Evolutionary conservation across 1,140 invertebrate genomes (phyloP).

Genomic region (Drosophila teissieri): DNA sequence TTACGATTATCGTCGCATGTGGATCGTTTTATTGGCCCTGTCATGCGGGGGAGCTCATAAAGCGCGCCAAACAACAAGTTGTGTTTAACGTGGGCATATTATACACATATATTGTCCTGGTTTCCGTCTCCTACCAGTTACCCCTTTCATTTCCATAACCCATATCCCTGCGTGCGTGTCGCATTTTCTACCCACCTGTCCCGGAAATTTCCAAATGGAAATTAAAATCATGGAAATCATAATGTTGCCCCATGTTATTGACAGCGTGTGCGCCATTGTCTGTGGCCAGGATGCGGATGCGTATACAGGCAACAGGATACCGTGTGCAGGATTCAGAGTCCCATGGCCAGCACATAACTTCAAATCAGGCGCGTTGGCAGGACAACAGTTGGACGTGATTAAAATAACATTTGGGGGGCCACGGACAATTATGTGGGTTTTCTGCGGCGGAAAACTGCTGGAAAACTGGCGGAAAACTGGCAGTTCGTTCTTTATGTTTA

Average conservation of each 20-base stretch:
- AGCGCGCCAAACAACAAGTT: constrained; percentile 19
- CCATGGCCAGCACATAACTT: constrained; percentile 59
- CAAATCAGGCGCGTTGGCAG: constrained; percentile 65
- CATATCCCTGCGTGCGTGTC: not conserved
- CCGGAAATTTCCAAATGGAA: not conserved
- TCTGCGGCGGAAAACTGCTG: no score
- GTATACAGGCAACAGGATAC: no score
- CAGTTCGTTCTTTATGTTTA: constrained; percentile 62
- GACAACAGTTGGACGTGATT: constrained; percentile 49
- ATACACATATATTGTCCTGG: constrained; percentile 5
- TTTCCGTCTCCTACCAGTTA: constrained; percentile 3
- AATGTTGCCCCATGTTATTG: constrained; percentile 35
- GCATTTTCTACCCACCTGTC: not conserved
- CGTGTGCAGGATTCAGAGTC: not conserved
- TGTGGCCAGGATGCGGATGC: not conserved
- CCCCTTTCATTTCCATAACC: not conserved
- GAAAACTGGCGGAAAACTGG: not conserved
- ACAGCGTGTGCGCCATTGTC: not conserved
- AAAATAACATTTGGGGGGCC: constrained; percentile 60
- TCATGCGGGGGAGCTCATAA: constrained; percentile 3
- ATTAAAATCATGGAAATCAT: constrained; percentile 31
- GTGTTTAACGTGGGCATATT: constrained; percentile 1
- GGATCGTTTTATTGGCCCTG: constrained; percentile 69
- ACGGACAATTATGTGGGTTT: constrained; percentile 65
- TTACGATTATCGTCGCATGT: constrained; percentile 70